phyloP scores from a whole-genome alignment of 2,113 vertebrate genomes.

The Dipodomys spectabilis region DNA sequence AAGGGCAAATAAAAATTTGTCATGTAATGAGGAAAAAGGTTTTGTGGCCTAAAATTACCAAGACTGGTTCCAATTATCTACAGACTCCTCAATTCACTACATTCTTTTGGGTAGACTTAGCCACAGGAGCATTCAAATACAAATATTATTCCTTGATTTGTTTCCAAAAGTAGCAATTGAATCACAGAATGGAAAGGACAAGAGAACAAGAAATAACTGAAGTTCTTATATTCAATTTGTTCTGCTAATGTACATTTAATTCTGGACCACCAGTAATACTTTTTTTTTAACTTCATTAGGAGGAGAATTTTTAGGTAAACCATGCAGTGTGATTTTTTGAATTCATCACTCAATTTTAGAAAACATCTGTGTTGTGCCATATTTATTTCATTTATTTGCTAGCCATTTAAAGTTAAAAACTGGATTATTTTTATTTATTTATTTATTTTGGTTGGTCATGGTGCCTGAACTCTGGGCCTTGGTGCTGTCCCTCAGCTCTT shows the following conservation, averaged over 20 bases:
- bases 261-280: neutral
- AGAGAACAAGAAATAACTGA: neutral
- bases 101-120: slow-evolving; percentile 34
- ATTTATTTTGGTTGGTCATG: too few relatives aligned
- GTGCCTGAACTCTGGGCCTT: too few relatives aligned
- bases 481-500: too few relatives aligned
- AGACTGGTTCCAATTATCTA: slow-evolving; percentile 49
- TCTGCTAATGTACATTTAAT: neutral
- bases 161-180: slow-evolving; percentile 46
- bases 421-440: neutral
- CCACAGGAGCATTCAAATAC: slow-evolving; percentile 21
- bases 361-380: neutral
- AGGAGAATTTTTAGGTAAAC: neutral
- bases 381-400: neutral
- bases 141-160: slow-evolving; percentile 53
- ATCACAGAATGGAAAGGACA: slow-evolving; percentile 37
- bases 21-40: neutral
- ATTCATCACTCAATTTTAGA: neutral
- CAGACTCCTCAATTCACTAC: neutral
- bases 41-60: neutral
- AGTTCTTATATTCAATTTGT: neutral
- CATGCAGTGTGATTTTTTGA: neutral
- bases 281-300: neutral
- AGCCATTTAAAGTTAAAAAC: neutral
- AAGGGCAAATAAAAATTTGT: slow-evolving; percentile 38